Percentiles rank a stretch among this genome's conserved stretches.
Evolutionary conservation across 2,113 vertebrate species (phyloP).

Genomic region (Rhombomys opimus): DNA sequence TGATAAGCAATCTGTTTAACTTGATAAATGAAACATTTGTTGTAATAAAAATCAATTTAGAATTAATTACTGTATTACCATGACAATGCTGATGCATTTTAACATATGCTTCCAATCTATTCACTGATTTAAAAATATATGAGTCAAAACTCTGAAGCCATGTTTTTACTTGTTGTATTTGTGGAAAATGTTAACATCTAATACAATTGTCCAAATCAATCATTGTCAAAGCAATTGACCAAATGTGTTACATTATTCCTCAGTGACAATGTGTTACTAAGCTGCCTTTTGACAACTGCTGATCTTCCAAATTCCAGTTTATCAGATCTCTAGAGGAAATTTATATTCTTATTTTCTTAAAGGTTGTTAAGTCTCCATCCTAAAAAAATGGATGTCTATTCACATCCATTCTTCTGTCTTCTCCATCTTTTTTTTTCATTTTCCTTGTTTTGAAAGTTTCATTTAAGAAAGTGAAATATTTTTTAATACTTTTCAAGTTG

Average conservation of each 20-base stretch:
- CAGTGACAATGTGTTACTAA: not conserved
- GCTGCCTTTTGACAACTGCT: not conserved
- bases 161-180: not conserved
- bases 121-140: slow-evolving; percentile 6
- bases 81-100: not conserved
- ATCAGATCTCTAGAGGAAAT: not conserved
- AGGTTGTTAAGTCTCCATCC: not conserved
- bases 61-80: not conserved
- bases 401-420: fast-evolving
- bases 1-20: slow-evolving; percentile 46
- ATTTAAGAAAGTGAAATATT: not conserved
- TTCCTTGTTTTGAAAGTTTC: not conserved
- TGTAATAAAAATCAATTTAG: slow-evolving; percentile 12
- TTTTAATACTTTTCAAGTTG: not conserved
- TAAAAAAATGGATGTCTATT: not conserved
- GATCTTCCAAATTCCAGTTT: not conserved
- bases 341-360: not conserved
- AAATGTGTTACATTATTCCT: not conserved
- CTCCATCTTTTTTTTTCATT: not conserved
- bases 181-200: slow-evolving; percentile 4
- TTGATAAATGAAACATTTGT: slow-evolving; percentile 7
- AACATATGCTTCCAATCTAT: not conserved
- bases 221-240: not conserved
- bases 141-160: not conserved
- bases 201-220: not conserved